A percentile compares a stretch with the other conserved stretches of the same genome.
Evolutionary conservation across 2,888 invertebrate species (phyloP).

Genomic region (Stratiomys singularior): DNA sequence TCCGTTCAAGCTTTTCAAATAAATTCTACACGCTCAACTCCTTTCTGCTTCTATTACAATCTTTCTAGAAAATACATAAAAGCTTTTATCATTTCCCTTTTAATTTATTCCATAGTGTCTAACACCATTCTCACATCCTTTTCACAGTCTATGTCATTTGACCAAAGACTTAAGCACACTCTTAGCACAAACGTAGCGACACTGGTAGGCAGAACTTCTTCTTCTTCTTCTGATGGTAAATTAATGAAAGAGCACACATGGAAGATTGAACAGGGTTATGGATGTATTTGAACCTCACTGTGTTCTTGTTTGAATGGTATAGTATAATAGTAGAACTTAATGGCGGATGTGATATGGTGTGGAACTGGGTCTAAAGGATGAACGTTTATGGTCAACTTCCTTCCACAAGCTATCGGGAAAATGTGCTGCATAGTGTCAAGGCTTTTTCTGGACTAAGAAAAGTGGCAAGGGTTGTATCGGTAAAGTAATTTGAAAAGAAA

Average conservation of each 20-base stretch:
- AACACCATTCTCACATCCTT: neutral
- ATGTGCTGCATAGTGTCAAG: too few species aligned
- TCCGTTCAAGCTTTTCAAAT: too few species aligned
- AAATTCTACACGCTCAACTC: too few species aligned
- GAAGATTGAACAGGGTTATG: neutral
- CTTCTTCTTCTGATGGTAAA: neutral
- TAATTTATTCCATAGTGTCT: neutral
- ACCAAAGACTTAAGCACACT: neutral
- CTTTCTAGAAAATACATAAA: neutral
- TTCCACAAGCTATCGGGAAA: neutral
- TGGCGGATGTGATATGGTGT: constrained; percentile 22
- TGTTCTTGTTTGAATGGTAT: too few species aligned
- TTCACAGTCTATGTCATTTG: neutral
- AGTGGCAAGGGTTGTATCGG: too few species aligned
- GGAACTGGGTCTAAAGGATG: neutral
- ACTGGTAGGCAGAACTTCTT: too few species aligned
- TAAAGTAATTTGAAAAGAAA: too few species aligned
- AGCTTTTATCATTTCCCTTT: constrained; percentile 2
- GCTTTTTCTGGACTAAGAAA: too few species aligned
- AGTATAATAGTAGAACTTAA: neutral
- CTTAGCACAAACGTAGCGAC: too few species aligned
- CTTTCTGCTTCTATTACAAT: too few species aligned
- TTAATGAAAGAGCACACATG: neutral
- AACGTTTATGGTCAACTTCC: neutral
- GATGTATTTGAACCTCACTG: neutral